Evolutionary conservation across 2,113 vertebrate genomes (phyloP).

Genomic region (Suncus etruscus): DNA sequence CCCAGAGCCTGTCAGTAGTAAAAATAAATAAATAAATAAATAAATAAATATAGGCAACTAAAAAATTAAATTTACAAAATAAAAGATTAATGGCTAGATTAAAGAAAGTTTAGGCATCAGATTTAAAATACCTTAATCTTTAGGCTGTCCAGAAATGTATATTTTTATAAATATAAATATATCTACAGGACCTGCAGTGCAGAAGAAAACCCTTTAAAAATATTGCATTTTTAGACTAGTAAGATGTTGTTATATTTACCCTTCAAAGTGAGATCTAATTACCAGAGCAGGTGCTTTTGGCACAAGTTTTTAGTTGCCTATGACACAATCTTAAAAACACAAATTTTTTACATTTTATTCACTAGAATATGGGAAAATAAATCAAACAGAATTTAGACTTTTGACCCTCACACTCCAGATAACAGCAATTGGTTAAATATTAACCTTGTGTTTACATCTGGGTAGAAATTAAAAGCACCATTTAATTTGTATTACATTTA

Average conservation of each 20-base stretch:
- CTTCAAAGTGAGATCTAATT: constrained; percentile 77
- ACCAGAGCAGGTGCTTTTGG: constrained; percentile 87
- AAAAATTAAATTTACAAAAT: constrained; percentile 86
- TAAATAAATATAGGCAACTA: constrained; percentile 83
- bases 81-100: constrained; percentile 87
- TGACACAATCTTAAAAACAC: constrained; percentile 85
- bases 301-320: constrained; percentile 83
- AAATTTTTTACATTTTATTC: constrained; percentile 85
- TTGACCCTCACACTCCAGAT: constrained; percentile 69
- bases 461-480: too few species aligned
- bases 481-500: too few species aligned
- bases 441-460: too few species aligned
- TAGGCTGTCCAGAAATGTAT: constrained; percentile 85
- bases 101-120: constrained; percentile 89
- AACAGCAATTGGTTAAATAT: too few species aligned
- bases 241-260: constrained; percentile 81
- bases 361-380: constrained; percentile 85
- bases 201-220: constrained; percentile 85
- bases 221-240: constrained; percentile 86
- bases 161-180: constrained; percentile 83
- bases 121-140: constrained; percentile 87
- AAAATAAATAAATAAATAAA: too few species aligned
- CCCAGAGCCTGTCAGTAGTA: too few species aligned
- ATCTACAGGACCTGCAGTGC: constrained; percentile 87
- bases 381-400: constrained; percentile 87